Evolutionary conservation across 2,113 vertebrate genomes (phyloP), one percentile per base, ranked within the genome.

Genomic region (Oncorhynchus masou): DNA sequence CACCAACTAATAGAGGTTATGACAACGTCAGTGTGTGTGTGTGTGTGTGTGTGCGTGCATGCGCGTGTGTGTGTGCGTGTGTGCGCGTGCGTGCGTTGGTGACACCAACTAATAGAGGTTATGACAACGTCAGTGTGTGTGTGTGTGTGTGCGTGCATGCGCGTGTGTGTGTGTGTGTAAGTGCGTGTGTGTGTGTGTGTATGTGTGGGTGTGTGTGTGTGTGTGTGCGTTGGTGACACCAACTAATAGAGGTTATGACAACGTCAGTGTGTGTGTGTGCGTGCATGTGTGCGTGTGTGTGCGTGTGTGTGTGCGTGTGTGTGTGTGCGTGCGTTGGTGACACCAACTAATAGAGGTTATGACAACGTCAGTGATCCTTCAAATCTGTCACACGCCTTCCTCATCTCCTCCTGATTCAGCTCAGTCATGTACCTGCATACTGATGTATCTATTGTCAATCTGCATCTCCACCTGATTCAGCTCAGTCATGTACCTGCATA

Each of bases 391-490:
- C 83, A 80, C 71, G 79, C 77, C 75, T 84, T 83, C 84, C 87
- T 88, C 82, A 83, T 77, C 70, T 80, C 80, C 65, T 83, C 82
- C 86, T 87, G 85, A 86, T 81, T 86, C 86, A 85, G 86, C 83
- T 70, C 71, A 77, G 78, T 81, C 87, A 73, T 62, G 79, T 76
- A 81, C 84, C 83, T 83, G 87, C 86, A 90, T 86, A 82, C 84
- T 89, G 83, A 91, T 84, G 83, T 69, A 0, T 66, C 54, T 45
- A 45, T 45, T 87, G 90, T 91, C 91, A 91, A 84, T 90, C 88
- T 83, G 81, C 31, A 34, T 34, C 31, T 31, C 29, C 29, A 5
- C 29, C 27, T 27, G 27, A 27, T 82, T 86, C 86, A 85, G 86
- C 83, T 70, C 71, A 77, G 79, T 81, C 87, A 73, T 62, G 79